Evolutionary conservation across 2,888 invertebrate species (phyloP), one percentile per base, ranked within the genome.

Genomic region (Drosophila merina): DNA sequence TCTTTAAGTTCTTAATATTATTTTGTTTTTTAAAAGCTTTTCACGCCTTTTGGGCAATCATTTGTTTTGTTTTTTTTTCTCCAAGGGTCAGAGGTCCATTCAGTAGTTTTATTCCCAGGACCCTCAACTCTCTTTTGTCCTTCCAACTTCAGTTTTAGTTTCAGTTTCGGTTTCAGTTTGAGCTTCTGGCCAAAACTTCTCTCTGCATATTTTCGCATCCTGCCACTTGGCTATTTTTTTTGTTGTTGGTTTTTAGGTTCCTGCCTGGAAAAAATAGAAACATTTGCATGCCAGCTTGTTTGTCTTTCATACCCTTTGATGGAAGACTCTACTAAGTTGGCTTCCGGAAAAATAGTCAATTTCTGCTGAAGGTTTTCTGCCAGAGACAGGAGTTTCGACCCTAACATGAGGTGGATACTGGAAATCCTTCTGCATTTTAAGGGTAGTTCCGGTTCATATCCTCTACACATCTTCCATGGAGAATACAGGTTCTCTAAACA

Each of bases 281-380:
- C 55, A 73, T 73, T 68, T 57, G 74, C 54, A 57, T 68, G 62
- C 44, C 47, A 68, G 56, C 55, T 73, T 60, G 51, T 48, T 57
- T 57, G 28, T 44, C 49, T 40, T 38, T 42, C 38, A 60, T 48
- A 52, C 40, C 58, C 42, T 50, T 51, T 30, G 36, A 45, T 62
- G 47, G 51, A 31, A 45, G 25, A 14, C 44, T 25, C 36, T 28
- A 10, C 36, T 7, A 28, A n/a, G 25, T 33, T 44, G 54, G 30
- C 54, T 57, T 20, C 26, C 3, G 31, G 20, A 30, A 20, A 30
- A 9, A 28, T 30, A 12, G 36, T 38, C 25, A 30, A 14, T 31
- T 26, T 59, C 38, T 12, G 10, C 12, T n/a, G 6, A 36, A n/a
- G n/a, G n/a, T 36, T 12, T 6, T 33, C 33, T n/a, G 10, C 8